Conservation (phyloP, 2,797 vertebrate genomes). For the Psittacula derbiana region DNA sequence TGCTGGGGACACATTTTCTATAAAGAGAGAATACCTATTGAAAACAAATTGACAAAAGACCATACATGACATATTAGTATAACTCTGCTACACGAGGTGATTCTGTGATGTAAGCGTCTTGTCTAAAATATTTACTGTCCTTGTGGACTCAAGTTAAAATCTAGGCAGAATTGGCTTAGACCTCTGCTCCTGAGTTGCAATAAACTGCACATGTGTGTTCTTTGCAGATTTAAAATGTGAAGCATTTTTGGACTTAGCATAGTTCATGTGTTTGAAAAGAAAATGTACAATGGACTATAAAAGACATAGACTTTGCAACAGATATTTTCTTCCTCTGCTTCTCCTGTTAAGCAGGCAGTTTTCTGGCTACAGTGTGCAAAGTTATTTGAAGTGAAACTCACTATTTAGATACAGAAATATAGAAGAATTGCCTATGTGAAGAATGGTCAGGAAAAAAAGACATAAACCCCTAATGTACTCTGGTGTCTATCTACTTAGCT, state of each 20-base stretch:
- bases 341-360: background rate
- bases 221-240: background rate
- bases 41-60: background rate
- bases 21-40: background rate
- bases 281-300: background rate
- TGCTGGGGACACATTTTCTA: background rate
- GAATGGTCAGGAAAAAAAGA: background rate
- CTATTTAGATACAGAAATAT: background rate
- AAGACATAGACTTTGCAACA: background rate
- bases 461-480: background rate
- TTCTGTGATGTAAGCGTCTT: background rate
- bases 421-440: background rate
- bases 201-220: background rate
- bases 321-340: background rate
- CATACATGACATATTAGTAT: background rate
- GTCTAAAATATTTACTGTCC: constrained; percentile 14
- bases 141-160: background rate
- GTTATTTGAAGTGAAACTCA: background rate
- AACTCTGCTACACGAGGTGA: background rate
- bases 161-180: background rate
- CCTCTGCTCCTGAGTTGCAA: background rate
- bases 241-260: background rate
- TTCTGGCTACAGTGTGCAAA: background rate
- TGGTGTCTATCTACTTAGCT: constrained; percentile 4
- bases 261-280: background rate